Percentiles rank a stretch among this genome's conserved stretches.
These are phyloP conservation scores for Anguilla obscura DNA, from an alignment of 2,797 vertebrate genomes.

Conservation along the genomic window DNA sequence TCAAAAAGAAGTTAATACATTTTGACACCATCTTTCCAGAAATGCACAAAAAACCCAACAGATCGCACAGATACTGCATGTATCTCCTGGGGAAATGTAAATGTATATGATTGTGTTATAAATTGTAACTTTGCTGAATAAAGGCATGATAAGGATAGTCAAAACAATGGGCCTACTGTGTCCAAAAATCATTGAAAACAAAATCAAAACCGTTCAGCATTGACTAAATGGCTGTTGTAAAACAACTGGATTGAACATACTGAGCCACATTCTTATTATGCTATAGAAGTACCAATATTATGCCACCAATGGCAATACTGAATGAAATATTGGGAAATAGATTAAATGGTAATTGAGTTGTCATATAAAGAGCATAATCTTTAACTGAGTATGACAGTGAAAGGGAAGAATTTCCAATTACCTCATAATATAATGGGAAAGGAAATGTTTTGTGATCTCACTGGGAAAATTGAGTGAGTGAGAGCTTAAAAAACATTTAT, in stretches of 20 bases:
- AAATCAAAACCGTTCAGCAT: not conserved
- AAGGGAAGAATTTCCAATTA: not conserved
- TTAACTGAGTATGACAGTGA: not conserved
- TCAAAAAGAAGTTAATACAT: not conserved
- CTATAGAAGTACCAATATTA: conserved; percentile 7
- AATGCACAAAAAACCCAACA: not conserved
- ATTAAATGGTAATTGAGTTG: not conserved
- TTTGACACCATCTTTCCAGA: not conserved
- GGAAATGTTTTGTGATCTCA: not conserved
- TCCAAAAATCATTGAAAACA: not conserved
- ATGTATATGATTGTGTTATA: too few species aligned
- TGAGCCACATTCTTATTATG: conserved; percentile 4
- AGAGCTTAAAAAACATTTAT: not conserved
- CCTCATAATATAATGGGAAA: not conserved
- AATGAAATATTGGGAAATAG: not conserved
- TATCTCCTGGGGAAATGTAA: conserved; percentile 12
- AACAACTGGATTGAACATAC: conserved; percentile 27
- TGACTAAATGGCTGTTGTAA: conserved; percentile 11
- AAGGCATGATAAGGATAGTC: conserved; percentile 15
- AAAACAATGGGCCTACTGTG: not conserved
- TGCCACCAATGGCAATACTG: not conserved
- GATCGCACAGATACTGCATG: not conserved
- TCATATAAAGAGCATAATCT: conserved; percentile 1
- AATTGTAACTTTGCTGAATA: not conserved
- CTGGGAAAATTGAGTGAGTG: not conserved